Percentiles rank a stretch among this genome's conserved stretches.
These are phyloP conservation scores for Xerus inauris DNA, from an alignment of 2,113 vertebrate genomes.

Conservation along the genomic window DNA sequence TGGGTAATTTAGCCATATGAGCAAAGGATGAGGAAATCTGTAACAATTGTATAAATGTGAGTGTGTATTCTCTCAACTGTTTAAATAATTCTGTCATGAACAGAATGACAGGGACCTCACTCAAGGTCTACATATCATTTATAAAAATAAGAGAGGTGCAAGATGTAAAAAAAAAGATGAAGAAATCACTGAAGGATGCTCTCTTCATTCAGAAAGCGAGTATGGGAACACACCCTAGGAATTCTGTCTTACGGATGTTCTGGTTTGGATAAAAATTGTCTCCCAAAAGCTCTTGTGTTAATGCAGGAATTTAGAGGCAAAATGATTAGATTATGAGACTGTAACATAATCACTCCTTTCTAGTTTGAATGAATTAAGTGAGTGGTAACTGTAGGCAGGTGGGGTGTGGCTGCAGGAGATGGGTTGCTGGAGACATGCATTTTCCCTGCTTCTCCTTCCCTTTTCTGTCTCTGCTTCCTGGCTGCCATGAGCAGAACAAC, in stretches of 20 bases:
- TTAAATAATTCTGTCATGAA: neutral
- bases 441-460: too few species aligned
- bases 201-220: neutral
- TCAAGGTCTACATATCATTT: neutral
- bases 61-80: neutral
- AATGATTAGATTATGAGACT: too few species aligned
- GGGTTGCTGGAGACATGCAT: too few species aligned
- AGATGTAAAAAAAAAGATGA: neutral
- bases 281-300: too few species aligned
- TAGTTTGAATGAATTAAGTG: too few species aligned
- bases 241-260: neutral
- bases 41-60: neutral
- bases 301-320: too few species aligned
- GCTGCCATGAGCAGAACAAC: too few species aligned
- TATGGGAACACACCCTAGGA: neutral
- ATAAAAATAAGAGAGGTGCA: neutral
- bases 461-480: too few species aligned
- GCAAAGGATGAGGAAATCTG: neutral
- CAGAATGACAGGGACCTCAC: neutral
- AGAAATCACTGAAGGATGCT: neutral
- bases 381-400: too few species aligned
- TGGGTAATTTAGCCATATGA: conserved; percentile 46
- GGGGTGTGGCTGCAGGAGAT: too few species aligned
- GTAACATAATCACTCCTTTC: too few species aligned
- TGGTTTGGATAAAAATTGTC: too few species aligned